phyloP scores from a whole-genome alignment of 1,140 invertebrate species.

The Antheraea mylitta region DNA sequence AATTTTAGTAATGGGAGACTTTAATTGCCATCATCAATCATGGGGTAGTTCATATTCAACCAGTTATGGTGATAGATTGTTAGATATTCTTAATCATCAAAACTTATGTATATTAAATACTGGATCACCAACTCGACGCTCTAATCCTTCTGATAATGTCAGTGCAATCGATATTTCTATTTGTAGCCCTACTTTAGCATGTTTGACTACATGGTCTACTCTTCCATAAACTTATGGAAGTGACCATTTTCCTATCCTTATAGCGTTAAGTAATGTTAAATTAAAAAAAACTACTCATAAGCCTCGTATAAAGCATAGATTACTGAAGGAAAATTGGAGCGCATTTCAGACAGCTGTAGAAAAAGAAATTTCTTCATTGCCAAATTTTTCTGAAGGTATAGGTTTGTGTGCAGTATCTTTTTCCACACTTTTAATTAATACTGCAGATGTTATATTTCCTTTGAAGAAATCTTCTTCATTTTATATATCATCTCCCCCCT shows the following conservation, averaged over 20 bases:
- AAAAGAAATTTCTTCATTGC: neutral
- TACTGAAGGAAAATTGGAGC: no score
- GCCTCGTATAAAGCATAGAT: no score
- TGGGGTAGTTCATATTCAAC: conserved; percentile 14
- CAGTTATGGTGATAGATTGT: conserved; percentile 10
- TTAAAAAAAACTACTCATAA: no score
- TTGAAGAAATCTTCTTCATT: neutral
- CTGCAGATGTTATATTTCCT: neutral
- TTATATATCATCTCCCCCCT: conserved; percentile 19
- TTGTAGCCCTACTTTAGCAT: conserved; percentile 3
- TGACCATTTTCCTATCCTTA: conserved; percentile 9
- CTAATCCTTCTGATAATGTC: neutral
- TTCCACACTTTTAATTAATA: no score
- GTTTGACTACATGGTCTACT: neutral
- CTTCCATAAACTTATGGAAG: conserved; percentile 2
- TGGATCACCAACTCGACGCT: conserved; percentile 6
- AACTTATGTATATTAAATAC: conserved; percentile 20
- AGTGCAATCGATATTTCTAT: conserved; percentile 4
- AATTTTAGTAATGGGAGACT: conserved; percentile 13
- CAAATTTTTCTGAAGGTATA: neutral
- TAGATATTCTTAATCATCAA: conserved; percentile 14
- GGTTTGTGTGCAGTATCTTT: no score
- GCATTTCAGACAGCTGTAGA: no score
- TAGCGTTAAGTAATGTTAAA: neutral
- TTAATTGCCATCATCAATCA: conserved; percentile 12